Conservation (phyloP, 2,113 vertebrate species). For the Formicarius rufipectus region DNA sequence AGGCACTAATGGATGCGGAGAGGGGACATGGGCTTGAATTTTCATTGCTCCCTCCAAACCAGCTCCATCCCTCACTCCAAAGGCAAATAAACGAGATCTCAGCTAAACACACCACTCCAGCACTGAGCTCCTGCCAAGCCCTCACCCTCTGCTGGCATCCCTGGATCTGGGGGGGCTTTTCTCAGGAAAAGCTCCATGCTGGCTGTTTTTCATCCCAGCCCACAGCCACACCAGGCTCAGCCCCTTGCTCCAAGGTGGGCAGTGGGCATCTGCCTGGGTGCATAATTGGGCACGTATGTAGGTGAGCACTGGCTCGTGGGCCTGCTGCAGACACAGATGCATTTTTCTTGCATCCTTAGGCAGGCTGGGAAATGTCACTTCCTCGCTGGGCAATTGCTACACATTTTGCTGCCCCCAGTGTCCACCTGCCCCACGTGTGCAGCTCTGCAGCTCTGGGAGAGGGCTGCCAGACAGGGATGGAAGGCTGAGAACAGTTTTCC, state of each 20-base stretch:
- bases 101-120: neutral
- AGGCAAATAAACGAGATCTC: neutral
- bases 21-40: neutral
- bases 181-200: neutral
- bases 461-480: neutral
- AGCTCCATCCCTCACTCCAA: slow-evolving; percentile 2
- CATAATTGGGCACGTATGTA: neutral
- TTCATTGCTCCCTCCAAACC: neutral
- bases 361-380: slow-evolving; percentile 51
- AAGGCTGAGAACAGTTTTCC: neutral
- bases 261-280: neutral
- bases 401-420: neutral
- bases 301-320: neutral
- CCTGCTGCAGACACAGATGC: neutral
- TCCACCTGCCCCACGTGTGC: neutral
- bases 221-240: neutral
- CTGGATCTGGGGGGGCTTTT: neutral
- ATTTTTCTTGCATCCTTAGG: slow-evolving; percentile 32
- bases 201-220: neutral
- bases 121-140: neutral
- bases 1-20: neutral
- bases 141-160: neutral
- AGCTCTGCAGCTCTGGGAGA: neutral
- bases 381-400: neutral
- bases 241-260: neutral